Conservation (phyloP, 2,797 vertebrate genomes). For the Helarctos malayanus region DNA sequence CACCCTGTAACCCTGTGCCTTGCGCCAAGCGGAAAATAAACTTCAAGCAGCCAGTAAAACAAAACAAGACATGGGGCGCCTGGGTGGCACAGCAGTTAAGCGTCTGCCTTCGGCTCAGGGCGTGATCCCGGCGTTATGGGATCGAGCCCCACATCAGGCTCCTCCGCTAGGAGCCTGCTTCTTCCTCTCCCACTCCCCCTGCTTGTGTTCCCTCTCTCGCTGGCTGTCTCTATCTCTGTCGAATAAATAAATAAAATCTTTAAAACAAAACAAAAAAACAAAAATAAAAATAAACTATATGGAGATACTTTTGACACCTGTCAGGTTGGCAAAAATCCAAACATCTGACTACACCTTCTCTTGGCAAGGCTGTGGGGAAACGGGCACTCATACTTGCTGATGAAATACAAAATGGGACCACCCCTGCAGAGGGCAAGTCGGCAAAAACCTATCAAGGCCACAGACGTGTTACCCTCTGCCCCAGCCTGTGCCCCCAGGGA, state of each 20-base stretch:
- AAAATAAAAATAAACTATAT: not conserved
- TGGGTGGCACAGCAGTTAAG: too few relatives aligned
- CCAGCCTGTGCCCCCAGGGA: not conserved
- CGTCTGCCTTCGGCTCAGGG: too few relatives aligned
- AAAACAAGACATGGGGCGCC: not conserved
- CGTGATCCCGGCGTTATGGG: too few relatives aligned
- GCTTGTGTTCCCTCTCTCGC: too few relatives aligned
- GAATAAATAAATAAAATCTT: too few relatives aligned
- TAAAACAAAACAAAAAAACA: not conserved
- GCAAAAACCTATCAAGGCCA: not conserved
- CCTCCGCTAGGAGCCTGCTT: too few relatives aligned
- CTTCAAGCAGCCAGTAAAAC: not conserved
- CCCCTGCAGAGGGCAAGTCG: not conserved
- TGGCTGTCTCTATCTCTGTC: too few relatives aligned
- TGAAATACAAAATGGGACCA: not conserved
- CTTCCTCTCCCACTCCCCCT: too few relatives aligned
- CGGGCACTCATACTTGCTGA: not conserved
- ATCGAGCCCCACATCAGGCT: too few relatives aligned
- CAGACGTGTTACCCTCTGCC: not conserved
- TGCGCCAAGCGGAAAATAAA: not conserved
- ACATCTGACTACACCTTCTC: not conserved
- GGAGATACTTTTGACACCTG: not conserved
- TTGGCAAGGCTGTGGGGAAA: not conserved
- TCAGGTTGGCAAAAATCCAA: not conserved
- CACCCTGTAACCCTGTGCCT: not conserved